A percentile compares a stretch with the other conserved stretches of the same genome.
Evolutionary conservation across 2,888 invertebrate species (phyloP).

Genomic region (Villa cingulata): DNA sequence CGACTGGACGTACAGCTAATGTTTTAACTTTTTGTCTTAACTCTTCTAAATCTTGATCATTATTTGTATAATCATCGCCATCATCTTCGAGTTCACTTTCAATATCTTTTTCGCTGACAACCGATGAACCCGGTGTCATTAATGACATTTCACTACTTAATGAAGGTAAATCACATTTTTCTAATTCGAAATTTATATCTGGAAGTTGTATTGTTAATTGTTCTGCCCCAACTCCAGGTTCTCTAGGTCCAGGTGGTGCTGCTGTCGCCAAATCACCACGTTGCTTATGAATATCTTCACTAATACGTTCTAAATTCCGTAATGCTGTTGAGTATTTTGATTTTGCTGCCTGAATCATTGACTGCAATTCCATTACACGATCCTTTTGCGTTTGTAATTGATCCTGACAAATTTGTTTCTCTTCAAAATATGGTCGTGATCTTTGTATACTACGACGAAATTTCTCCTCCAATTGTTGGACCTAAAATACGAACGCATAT

Average conservation of each 20-base stretch:
- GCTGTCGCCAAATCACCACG: slow-evolving; percentile 28
- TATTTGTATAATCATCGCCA: slow-evolving; percentile 31
- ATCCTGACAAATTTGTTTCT: slow-evolving; percentile 73
- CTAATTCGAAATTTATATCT: slow-evolving; percentile 43
- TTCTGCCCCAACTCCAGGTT: slow-evolving; percentile 68
- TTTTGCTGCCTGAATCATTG: slow-evolving; percentile 59
- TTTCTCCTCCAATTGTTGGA: slow-evolving; percentile 68
- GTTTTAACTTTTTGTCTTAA: slow-evolving; percentile 55
- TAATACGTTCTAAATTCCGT: slow-evolving; percentile 74
- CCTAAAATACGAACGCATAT: slow-evolving; percentile 31
- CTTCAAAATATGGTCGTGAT: slow-evolving; percentile 82
- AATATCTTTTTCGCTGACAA: slow-evolving; percentile 38
- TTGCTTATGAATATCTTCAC: slow-evolving; percentile 70
- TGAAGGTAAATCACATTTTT: slow-evolving; percentile 43
- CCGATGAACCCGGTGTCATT: slow-evolving; percentile 29
- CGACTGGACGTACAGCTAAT: slow-evolving; percentile 57
- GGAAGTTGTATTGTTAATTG: slow-evolving; percentile 31
- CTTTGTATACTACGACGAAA: slow-evolving; percentile 69
- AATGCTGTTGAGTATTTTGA: slow-evolving; percentile 68
- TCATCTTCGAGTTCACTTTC: slow-evolving; percentile 18
- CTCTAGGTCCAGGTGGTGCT: slow-evolving; percentile 35
- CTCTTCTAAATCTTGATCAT: slow-evolving; percentile 47
- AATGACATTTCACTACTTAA: slow-evolving; percentile 40
- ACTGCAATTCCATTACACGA: slow-evolving; percentile 67
- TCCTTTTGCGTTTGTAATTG: slow-evolving; percentile 74